Evolutionary conservation across 2,797 vertebrate genomes (phyloP), one percentile per base, ranked within the genome.

Genomic region (Halcyon chelicuti): DNA sequence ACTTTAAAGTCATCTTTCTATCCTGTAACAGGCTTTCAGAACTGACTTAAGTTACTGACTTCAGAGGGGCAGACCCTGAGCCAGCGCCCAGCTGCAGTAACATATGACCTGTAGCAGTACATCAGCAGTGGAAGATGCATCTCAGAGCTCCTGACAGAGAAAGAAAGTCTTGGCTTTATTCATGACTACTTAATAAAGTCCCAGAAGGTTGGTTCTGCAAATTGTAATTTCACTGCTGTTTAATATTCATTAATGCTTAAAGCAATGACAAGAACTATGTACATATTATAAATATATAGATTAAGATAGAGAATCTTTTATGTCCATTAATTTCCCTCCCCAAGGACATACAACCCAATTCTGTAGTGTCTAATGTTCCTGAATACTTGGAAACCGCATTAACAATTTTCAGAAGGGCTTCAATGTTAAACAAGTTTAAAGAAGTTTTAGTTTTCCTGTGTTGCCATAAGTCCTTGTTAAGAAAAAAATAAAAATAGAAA

Each of bases 191-290:
- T 86, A 92, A 81, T 84, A 62, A 70, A 86, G 49, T 94, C 84
- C 57, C 71, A 90, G n/a, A 90, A 91, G 62, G 15, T 25, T 91
- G 75, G 39, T 86, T 93, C 46, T 91, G 61, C 75, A 94, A 94
- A 92, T 25, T 96, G 68, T 89, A 89, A 92, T 96, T 91, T 92
- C 75, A n/a, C 46, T 88, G 61, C 65, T 92, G 15, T 90, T 96
- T 95, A 96, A 93, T 90, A 96, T 95, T 96, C 65, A 94, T 96
- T 88, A 88, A 61, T 88, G 85, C 78, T 94, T 86, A 89, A 96
- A 97, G 89, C 81, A 91, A 86, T 81, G 89, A 92, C 72, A 88
- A 91, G 78, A 87, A 91, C 78, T 94, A 80, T 88, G 91, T 95
- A 94, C 84, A 83, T 89, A 95, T 90, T 89, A 89, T 86, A 94